These are phyloP conservation scores for Xanthorhoe spadicearia DNA, from an alignment of 2,888 invertebrate species.

Conservation along the genomic window DNA sequence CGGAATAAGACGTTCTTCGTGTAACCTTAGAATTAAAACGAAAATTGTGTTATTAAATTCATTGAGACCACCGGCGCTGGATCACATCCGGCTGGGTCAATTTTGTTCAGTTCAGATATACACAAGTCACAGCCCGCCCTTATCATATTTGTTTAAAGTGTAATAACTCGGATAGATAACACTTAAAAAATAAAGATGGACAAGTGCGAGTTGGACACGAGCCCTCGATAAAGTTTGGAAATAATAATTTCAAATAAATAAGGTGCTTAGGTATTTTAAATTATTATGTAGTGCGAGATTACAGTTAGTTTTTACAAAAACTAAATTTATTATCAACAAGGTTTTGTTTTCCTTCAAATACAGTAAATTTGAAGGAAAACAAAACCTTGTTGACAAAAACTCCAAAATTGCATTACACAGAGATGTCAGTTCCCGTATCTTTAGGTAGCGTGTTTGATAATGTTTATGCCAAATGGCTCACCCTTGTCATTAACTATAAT, in stretches of 20 bases:
- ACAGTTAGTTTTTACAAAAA: no score
- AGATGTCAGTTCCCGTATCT: constrained; percentile 56
- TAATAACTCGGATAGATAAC: constrained; percentile 60
- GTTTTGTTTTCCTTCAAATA: background rate
- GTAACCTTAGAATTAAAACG: constrained; percentile 30
- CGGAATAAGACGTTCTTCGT: constrained; percentile 29
- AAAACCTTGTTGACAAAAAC: no score
- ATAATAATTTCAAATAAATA: no score
- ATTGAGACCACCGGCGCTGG: constrained; percentile 49
- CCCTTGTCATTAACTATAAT: constrained; percentile 21
- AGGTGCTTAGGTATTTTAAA: no score
- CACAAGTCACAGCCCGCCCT: constrained; percentile 58
- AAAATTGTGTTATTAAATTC: constrained; percentile 44
- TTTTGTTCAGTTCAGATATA: constrained; percentile 53
- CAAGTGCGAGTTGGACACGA: constrained; percentile 7
- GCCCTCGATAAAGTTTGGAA: no score
- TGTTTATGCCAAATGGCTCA: constrained; percentile 42
- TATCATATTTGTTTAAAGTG: constrained; percentile 64
- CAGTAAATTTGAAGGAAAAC: no score
- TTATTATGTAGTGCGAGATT: no score
- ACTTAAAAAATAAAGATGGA: constrained; percentile 46
- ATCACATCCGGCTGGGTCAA: constrained; percentile 60
- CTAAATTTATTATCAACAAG: no score
- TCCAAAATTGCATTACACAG: constrained; percentile 54
- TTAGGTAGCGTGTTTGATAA: constrained; percentile 53